Evolutionary conservation across 2,113 vertebrate species (phyloP), one percentile per base, ranked within the genome.

Genomic region (Miniopterus natalensis): DNA sequence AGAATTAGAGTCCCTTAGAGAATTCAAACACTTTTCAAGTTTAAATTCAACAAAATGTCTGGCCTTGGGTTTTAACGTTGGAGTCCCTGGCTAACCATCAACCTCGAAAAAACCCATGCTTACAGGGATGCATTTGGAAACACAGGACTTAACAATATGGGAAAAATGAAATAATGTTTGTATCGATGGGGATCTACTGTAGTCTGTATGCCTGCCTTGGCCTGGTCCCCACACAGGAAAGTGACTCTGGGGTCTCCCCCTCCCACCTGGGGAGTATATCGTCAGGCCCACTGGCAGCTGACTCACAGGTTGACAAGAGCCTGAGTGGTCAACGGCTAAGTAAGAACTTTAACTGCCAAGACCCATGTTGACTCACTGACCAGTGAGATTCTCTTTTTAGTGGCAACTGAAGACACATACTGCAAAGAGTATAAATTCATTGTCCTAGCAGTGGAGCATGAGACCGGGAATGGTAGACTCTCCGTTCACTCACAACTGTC

Each of bases 21-120:
- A 95, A 87, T 81, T 79, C n/a, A 29, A 83, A 91, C 57, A 45
- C 75, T 85, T 65, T 23, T 70, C 25, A 89, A 88, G n/a, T 80
- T 84, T 78, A 47, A 21, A 15, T 51, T 90, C 25, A 70, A 77
- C 42, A 55, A 3, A n/a, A 27, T 13, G 5, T 25, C 42, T 78
- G 57, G 49, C 17, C 27, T 57, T 63, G 8, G 8, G 45, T 20
- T n/a, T 70, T 49, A 49, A 0, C 40, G 15, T 6, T 57, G 8
- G n/a, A 88, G 29, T 84, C 21, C 47, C 11, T 6, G 25, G 53
- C 12, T 80, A 27, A 92, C 5, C 15, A 10, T 11, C 5, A 2
- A 8, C 27, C 20, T 81, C 85, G 25, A 36, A 73, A 53, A 88
- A 88, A 29, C 20, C 13, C 13, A 5, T 1, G 12, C 3, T 27